Base-by-base conservation (phyloP, 2,888 invertebrate species). In the Hirtodrosophila trivittata region DNA sequence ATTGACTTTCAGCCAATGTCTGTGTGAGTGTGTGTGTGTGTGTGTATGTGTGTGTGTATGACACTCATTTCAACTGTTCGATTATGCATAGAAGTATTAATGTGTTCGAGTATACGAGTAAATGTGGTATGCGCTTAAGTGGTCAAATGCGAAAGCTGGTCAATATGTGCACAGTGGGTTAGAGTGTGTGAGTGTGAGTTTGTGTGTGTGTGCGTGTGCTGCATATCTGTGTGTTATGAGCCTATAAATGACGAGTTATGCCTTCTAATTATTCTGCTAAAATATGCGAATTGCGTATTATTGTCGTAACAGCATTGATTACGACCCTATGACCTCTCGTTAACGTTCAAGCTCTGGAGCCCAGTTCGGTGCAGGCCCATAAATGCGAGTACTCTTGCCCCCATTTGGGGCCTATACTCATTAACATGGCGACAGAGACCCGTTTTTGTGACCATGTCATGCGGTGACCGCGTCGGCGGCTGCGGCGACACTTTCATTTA, bases 161-260 rank as follows among this genome's bases (percentile, higher is more conserved):
- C 66, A 68, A 63, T 67, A 68, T 75, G 65, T 63, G 64, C 51
- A 5, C 30, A 4, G 25, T 25, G 3, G 3, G 25, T 3, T 6
- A 25, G 25, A 3, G 25, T 25, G 25, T 28, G 14, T 35, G 33
- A 5, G 13, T 13, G 14, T 26, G 14, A 18, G 42, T 28, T 18
- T 18, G 8, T 14, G 50, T 21, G 21, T 32, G 50, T 32, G 39
- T 50, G 28, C 16, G 38, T 33, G 41, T 25, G 46, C 58, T n/a
- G n/a, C n/a, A n/a, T n/a, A n/a, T n/a, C n/a, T n/a, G n/a, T n/a
- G 59, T 60, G 66, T 63, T 75, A 58, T 62, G 68, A 55, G 18
- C 75, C 78, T 71, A 84, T 84, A 84, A 71, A 84, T 81, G 78
- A 64, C 68, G 66, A 82, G 82, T 77, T 77, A 84, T 84, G 78